phyloP scores from a whole-genome alignment of 2,888 invertebrate species.

The Eupithecia inturbata region DNA sequence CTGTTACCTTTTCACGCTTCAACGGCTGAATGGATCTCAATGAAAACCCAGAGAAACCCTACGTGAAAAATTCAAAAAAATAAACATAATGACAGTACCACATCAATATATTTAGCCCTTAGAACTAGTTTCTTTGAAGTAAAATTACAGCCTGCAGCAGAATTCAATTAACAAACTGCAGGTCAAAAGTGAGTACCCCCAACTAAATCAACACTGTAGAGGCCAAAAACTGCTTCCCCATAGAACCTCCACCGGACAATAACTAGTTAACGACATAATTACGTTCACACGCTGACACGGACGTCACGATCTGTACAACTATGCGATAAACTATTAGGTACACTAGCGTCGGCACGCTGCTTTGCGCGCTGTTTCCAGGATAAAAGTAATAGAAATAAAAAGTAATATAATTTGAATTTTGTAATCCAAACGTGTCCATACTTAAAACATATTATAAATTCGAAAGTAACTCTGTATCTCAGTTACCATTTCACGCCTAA shows the following conservation, averaged over 20 bases:
- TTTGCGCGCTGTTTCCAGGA: neutral
- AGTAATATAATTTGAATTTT: neutral
- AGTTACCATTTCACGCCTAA: too few relatives aligned
- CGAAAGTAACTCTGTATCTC: too few relatives aligned
- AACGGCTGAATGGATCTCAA: too few relatives aligned
- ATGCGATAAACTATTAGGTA: constrained; percentile 35
- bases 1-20: too few relatives aligned
- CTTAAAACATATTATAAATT: too few relatives aligned
- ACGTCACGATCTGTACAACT: constrained; percentile 42
- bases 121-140: too few relatives aligned
- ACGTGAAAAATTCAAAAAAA: too few relatives aligned
- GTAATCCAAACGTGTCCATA: too few relatives aligned
- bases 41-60: too few relatives aligned
- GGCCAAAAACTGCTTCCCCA: neutral
- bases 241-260: constrained; percentile 9
- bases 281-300: constrained; percentile 54
- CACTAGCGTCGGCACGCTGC: neutral
- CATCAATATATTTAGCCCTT: too few relatives aligned
- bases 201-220: neutral
- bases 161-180: neutral
- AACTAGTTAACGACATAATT: constrained; percentile 49
- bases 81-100: too few relatives aligned
- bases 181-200: neutral
- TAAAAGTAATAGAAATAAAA: neutral
- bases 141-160: too few relatives aligned